Percentiles rank a stretch among this genome's conserved stretches.
These are phyloP conservation scores for Ptyas mucosa DNA, from an alignment of 2,113 vertebrate species.

Conservation along the genomic window DNA sequence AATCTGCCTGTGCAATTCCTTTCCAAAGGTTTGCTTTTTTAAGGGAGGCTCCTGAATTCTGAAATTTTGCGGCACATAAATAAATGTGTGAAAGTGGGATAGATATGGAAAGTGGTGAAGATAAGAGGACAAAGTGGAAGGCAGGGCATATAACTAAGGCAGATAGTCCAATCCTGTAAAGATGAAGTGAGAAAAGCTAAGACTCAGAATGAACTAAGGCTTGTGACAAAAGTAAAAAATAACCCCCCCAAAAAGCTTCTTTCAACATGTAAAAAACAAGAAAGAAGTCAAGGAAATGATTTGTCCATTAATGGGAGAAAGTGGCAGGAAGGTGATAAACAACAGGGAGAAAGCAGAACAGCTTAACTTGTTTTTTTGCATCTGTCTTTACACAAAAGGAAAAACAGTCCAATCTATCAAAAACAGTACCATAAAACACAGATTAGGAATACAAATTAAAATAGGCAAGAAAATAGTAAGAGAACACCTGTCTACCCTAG, in stretches of 20 bases:
- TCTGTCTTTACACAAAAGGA: neutral
- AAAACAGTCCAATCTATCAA: neutral
- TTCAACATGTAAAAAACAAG: neutral
- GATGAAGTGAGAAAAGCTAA: neutral
- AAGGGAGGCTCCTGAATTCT: neutral
- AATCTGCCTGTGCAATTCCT: neutral
- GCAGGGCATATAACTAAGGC: neutral
- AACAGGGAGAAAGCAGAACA: neutral
- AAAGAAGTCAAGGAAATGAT: neutral
- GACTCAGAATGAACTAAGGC: neutral
- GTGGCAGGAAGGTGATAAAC: neutral
- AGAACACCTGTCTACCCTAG: no score
- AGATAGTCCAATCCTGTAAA: neutral
- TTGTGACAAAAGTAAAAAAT: neutral
- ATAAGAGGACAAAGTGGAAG: neutral
- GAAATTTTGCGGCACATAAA: neutral
- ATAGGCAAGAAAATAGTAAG: no score
- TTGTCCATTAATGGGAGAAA: neutral
- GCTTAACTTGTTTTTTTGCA: neutral
- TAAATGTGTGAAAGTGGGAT: neutral
- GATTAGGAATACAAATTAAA: no score
- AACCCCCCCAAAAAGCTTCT: neutral
- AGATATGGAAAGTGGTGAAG: neutral
- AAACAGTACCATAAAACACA: no score
- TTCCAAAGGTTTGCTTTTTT: neutral